These are phyloP conservation scores for Zele albiditarsus DNA, from an alignment of 2,888 invertebrate genomes.

Conservation along the genomic window DNA sequence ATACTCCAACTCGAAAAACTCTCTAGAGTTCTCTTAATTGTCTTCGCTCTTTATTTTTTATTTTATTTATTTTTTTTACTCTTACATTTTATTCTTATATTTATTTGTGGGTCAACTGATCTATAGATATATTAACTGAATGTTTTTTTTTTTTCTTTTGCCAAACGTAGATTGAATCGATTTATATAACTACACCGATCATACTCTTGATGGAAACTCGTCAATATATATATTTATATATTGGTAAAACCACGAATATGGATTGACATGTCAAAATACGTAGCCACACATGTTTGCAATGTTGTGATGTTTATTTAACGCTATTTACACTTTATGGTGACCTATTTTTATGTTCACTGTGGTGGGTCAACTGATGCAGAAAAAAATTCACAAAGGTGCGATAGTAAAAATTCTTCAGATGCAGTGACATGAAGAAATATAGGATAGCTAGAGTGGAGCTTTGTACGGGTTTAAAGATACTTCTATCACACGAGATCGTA, in stretches of 20 bases:
- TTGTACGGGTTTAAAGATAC: too few species aligned
- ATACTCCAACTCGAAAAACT: slow-evolving; percentile 54
- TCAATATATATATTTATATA: neutral
- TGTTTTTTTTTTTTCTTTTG: neutral
- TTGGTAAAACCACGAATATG: neutral
- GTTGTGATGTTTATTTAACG: neutral
- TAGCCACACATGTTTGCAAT: neutral
- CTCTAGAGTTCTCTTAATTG: slow-evolving; percentile 55
- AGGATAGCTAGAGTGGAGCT: neutral
- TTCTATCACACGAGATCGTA: neutral
- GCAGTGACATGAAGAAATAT: neutral
- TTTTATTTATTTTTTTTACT: neutral
- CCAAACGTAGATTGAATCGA: neutral
- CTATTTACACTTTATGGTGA: neutral
- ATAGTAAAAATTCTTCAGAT: neutral
- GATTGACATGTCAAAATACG: neutral
- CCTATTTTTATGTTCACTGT: too few species aligned
- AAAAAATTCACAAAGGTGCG: neutral
- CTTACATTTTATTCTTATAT: neutral
- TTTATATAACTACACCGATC: neutral
- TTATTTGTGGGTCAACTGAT: neutral
- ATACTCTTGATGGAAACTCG: neutral
- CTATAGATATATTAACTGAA: neutral
- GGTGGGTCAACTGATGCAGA: neutral
- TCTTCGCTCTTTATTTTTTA: slow-evolving; percentile 30